These are phyloP conservation scores for Promerops cafer DNA, from an alignment of 2,113 vertebrate species.

Conservation along the genomic window DNA sequence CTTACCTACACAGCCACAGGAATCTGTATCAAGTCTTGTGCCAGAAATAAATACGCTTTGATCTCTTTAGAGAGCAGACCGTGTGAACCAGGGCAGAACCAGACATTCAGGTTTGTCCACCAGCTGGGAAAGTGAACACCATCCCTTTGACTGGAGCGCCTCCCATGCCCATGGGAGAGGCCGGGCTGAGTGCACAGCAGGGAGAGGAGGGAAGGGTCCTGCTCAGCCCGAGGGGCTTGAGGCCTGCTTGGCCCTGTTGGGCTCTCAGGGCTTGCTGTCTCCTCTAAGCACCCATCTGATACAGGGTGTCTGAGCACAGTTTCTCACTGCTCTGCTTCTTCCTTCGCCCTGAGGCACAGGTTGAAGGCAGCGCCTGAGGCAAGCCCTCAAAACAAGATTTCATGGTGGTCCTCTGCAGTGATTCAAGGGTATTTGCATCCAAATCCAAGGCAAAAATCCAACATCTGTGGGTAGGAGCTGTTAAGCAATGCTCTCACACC, in stretches of 20 bases:
- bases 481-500: neutral
- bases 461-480: rapidly evolving
- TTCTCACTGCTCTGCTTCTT: neutral
- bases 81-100: neutral
- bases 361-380: neutral
- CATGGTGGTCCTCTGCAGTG: rapidly evolving
- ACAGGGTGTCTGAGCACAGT: too few species aligned
- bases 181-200: neutral
- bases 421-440: neutral
- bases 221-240: rapidly evolving
- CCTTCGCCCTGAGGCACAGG: neutral
- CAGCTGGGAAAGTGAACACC: neutral
- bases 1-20: neutral
- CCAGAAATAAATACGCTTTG: neutral
- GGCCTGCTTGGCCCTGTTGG: neutral
- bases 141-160: rapidly evolving
- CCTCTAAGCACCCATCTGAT: rapidly evolving
- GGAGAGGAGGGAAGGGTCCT: neutral
- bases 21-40: neutral
- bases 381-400: neutral
- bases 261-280: rapidly evolving
- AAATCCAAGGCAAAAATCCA: neutral
- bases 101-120: neutral
- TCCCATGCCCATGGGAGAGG: neutral
- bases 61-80: neutral